phyloP scores from a whole-genome alignment of 2,888 invertebrate species.

The Marasmarcha lunaedactyla region DNA sequence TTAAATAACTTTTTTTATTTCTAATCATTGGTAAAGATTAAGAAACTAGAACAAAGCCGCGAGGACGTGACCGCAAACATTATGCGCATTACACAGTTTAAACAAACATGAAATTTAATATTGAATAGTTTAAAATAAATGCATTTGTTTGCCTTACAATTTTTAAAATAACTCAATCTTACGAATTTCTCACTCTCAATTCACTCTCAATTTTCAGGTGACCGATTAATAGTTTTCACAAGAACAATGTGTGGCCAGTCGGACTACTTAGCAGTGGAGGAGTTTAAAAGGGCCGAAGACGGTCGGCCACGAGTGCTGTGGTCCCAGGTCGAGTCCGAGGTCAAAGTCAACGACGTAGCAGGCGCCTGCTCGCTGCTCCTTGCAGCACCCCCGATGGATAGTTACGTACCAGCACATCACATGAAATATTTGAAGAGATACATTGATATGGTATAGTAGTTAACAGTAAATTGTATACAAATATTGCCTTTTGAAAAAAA shows the following conservation, averaged over 20 bases:
- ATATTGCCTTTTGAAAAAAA: too few relatives aligned
- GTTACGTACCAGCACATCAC: background rate
- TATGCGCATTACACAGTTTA: too few relatives aligned
- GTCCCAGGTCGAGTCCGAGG: constrained; percentile 18
- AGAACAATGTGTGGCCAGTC: constrained; percentile 24
- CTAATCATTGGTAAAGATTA: too few relatives aligned
- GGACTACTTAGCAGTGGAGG: constrained; percentile 32
- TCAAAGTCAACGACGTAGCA: constrained; percentile 37
- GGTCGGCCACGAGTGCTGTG: constrained; percentile 25
- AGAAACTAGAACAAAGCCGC: too few relatives aligned
- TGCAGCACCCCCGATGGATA: background rate
- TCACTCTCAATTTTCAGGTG: constrained; percentile 26
- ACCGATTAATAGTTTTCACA: constrained; percentile 35
- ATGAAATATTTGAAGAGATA: background rate
- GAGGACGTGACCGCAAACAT: too few relatives aligned
- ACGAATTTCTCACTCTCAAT: background rate
- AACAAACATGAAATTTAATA: too few relatives aligned
- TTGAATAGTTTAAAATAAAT: too few relatives aligned
- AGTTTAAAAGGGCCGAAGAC: constrained; percentile 19
- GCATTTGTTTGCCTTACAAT: too few relatives aligned
- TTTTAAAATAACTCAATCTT: too few relatives aligned
- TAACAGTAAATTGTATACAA: too few relatives aligned
- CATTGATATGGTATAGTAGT: background rate
- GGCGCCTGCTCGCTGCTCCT: constrained; percentile 18
- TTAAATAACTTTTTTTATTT: too few relatives aligned